Base-by-base conservation (phyloP, 1,140 invertebrate species). In the Drepana arcuata region DNA sequence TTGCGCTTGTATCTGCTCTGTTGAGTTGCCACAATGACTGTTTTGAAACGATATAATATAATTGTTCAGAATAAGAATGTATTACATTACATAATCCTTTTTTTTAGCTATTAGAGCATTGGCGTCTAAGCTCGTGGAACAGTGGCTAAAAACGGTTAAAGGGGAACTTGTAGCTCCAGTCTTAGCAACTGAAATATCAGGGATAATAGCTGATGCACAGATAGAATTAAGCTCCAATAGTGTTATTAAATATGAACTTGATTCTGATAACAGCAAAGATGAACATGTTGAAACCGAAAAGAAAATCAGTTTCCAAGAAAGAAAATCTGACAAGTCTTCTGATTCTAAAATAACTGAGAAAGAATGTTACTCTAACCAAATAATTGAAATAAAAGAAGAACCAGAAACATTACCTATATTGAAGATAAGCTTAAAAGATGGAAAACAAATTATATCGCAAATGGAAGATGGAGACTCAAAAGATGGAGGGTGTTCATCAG, bases 131-230 rank as follows among this genome's bases (percentile, higher is more conserved):
- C 83, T 97, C 25, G 94, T 97, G n/a, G 91, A 94, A 51, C 91
- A 93, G 71, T 97, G 95, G 95, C 86, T 96, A 52, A 92, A 92
- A 56, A 90, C 94, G 37, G 93, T 95, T 0, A 94, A 93, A 80
- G 88, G 87, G 32, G 86, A 89, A 68, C 83, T 85, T 48, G 69
- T 78, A 24, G 41, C 60, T 29, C 77, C 74, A 23, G 50, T 84
- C 30, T 37, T 47, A 41, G 32, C 72, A 42, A 23, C 52, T 32
- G 70, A 84, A 49, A 65, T 83, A 36, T 45, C 70, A 34, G 46
- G 71, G 41, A 74, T 81, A 23, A 62, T 82, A 47, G 30, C 46
- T 29, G 52, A 67, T 29, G 58, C 65, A 14, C 48, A 59, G 35
- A 25, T 30, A 41, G 61, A 70, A 47, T 26, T 38, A 11, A 63